Percentiles rank a stretch among this genome's conserved stretches.
Conservation (phyloP, 2,797 vertebrate species). For the Phoebastria nigripes region DNA sequence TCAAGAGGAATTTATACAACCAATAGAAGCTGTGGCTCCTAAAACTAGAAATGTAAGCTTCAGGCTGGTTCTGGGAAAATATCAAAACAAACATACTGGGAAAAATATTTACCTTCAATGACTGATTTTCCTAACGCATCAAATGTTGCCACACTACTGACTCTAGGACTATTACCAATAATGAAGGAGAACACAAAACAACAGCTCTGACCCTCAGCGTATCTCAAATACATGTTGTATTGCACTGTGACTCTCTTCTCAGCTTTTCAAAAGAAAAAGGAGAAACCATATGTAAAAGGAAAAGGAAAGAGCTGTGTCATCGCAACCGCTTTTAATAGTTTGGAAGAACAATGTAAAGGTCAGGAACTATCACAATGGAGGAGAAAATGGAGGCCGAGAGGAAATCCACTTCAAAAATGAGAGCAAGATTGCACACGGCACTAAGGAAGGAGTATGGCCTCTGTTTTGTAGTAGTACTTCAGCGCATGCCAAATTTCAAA, state of each 20-base stretch:
- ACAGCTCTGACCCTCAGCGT: neutral
- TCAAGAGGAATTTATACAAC: neutral
- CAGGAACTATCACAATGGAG: neutral
- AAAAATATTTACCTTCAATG: neutral
- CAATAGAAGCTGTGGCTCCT: neutral
- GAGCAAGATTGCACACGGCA: too few species aligned
- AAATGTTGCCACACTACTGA: neutral
- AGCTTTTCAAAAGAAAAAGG: neutral
- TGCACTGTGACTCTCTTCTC: too few species aligned
- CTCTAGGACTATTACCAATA: neutral
- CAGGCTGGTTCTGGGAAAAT: neutral
- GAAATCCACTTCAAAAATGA: neutral
- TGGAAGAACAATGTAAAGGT: neutral
- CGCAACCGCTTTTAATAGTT: neutral
- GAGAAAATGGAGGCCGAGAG: neutral
- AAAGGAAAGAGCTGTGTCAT: neutral
- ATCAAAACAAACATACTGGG: neutral
- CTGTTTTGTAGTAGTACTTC: neutral
- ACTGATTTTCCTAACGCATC: neutral
- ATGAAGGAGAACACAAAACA: neutral
- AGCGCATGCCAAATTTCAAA: neutral
- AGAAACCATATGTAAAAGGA: neutral
- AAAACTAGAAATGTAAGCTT: neutral
- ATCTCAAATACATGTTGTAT: accelerated
- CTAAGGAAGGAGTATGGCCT: neutral